Base-by-base conservation (phyloP, 2,797 vertebrate genomes). In the Epinephelus awoara region DNA sequence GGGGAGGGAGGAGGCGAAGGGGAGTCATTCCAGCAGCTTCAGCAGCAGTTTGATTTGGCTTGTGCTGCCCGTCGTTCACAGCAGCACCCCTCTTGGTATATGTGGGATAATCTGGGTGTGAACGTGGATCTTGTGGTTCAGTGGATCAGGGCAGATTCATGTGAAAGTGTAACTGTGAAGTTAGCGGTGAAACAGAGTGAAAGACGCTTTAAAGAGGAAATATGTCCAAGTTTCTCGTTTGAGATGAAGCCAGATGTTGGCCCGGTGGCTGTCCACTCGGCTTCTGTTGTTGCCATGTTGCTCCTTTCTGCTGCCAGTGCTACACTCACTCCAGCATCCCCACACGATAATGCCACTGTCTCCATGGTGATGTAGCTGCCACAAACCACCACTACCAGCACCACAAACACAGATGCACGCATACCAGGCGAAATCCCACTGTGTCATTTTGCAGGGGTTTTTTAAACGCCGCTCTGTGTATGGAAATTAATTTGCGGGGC, bases 291-390 rank as follows among this genome's bases (percentile, higher is more conserved):
- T 71, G 49, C 61, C 52, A 73, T 59, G 79, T 64, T 84, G 58
- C 67, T 83, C 17, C 68, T 78, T 49, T 67, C 74, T 70, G 65
- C 67, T 69, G 67, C 77, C 84, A 85, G 51, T 56, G 44, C 63
- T 49, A 63, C 34, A 54, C 79, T 66, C 66, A 61, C 72, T 79
- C 69, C 75, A 80, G 79, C 67, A 34, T 75, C 83, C 54, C 69
- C 19, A 54, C 80, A 64, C 49, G 54, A 77, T 75, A 73, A 85
- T 67, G 88, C 82, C 87, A 77, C 88, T 27, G 93, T 95, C 92
- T 91, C 93, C 93, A 95, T 95, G 95, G 94, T 80, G 93, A 95
- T 74, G 63, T 6, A 44, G 84, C 89, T 72, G 86, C 82, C 79
- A 77, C 59, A 84, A 89, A 80, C 42, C 78, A 55, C 62, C 69